phyloP scores from a whole-genome alignment of 2,888 invertebrate species.

The Ophioninae sp. region DNA sequence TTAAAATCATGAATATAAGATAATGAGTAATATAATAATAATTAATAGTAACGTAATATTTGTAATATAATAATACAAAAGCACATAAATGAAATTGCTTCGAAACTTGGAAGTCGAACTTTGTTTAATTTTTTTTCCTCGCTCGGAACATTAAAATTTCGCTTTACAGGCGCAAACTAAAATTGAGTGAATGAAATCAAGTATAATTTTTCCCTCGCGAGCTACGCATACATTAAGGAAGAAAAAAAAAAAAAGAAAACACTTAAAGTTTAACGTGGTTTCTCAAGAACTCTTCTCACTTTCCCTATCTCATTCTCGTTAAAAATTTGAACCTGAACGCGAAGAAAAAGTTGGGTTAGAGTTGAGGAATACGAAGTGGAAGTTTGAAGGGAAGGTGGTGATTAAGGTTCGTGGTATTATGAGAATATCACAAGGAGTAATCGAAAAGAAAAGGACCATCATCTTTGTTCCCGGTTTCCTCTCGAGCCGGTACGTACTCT shows the following conservation, averaged over 20 bases:
- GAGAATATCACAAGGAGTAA: not conserved
- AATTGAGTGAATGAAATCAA: not conserved
- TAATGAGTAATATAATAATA: too few relatives aligned
- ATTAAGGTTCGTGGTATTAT: not conserved
- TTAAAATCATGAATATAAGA: too few relatives aligned
- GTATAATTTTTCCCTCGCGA: not conserved
- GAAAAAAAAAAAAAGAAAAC: not conserved
- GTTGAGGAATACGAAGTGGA: not conserved
- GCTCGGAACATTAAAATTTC: not conserved
- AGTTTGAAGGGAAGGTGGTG: not conserved
- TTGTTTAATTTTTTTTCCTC: not conserved
- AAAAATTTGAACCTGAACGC: not conserved
- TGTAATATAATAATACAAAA: not conserved
- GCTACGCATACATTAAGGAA: not conserved
- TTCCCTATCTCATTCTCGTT: not conserved
- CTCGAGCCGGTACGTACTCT: not conserved
- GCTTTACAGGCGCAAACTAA: not conserved
- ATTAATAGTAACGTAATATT: too few relatives aligned
- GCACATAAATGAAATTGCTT: not conserved
- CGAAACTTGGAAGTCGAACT: not conserved
- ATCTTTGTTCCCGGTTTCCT: not conserved
- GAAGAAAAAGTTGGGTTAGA: not conserved
- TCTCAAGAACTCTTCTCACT: not conserved
- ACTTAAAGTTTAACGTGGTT: not conserved
- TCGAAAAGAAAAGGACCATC: not conserved